These are phyloP conservation scores for Corella eumyota DNA, from an alignment of 23 tunicate species.

Conservation along the genomic window DNA sequence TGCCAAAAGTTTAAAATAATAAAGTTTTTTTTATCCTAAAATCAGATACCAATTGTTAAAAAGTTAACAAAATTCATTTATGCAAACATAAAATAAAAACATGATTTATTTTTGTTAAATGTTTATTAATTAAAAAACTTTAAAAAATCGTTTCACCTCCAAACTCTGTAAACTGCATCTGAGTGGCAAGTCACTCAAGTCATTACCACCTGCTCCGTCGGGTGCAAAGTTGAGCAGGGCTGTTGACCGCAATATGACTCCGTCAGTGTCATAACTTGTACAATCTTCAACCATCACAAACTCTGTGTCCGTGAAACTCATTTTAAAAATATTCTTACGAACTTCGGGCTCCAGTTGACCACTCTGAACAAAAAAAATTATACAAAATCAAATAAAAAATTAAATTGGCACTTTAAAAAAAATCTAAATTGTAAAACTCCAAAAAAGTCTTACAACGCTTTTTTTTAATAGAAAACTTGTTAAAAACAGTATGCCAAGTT, in stretches of 20 bases:
- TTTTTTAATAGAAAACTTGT: neutral
- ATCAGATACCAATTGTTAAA: too few relatives aligned
- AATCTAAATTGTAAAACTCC: neutral
- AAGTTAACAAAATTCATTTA: too few relatives aligned
- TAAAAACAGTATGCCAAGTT: neutral
- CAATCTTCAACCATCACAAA: slow-evolving; percentile 68
- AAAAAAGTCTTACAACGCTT: neutral
- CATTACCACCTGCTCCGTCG: neutral
- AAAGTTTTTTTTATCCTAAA: too few relatives aligned
- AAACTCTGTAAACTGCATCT: slow-evolving; percentile 72
- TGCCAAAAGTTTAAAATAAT: too few relatives aligned
- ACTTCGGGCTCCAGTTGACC: slow-evolving; percentile 36
- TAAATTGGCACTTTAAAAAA: neutral
- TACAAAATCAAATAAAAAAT: neutral
- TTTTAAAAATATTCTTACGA: slow-evolving; percentile 21
- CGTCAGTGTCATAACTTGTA: slow-evolving; percentile 49
- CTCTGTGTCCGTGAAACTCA: slow-evolving; percentile 85
- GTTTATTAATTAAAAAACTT: too few relatives aligned
- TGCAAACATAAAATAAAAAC: too few relatives aligned
- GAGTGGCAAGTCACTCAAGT: slow-evolving; percentile 8
- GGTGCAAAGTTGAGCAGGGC: slow-evolving; percentile 63
- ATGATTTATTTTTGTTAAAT: too few relatives aligned
- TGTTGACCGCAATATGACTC: slow-evolving; percentile 84
- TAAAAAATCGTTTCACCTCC: slow-evolving; percentile 34
- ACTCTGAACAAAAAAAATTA: slow-evolving; percentile 12